Evolutionary conservation across 2,113 vertebrate species (phyloP), one percentile per base, ranked within the genome.

Genomic region (Vireo altiloquus): DNA sequence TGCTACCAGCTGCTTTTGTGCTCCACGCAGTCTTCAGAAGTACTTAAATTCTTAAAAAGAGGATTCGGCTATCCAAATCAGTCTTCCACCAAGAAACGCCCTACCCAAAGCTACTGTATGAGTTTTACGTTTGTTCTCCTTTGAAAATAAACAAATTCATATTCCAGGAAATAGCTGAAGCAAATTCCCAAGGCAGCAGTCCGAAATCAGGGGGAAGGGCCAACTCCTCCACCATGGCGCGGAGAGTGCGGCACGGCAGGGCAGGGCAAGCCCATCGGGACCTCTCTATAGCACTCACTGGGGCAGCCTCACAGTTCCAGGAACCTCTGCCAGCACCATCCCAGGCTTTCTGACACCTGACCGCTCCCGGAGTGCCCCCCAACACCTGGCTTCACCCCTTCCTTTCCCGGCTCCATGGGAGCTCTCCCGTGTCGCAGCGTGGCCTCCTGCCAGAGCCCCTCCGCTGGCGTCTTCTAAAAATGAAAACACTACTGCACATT

Each of bases 101-200:
- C 76, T 83, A 52, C 49, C 27, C 85, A 60, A 86, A 90, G 47
- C 83, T 76, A 71, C 92, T n/a, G 56, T 53, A 14, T 19, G 87
- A 80, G 31, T 77, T 88, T 66, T 82, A 80, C 22, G 9, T 96
- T 94, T 94, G 92, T 95, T 94, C 94, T 94, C 82, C 54, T 94
- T 92, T 71, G 79, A 95, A 96, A 96, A 96, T 71, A 95, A 96
- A 96, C 93, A 96, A 79, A 87, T 64, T 60, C 81, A 15, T 92
- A 79, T 95, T 96, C 82, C 94, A 95, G 93, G 90, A 96, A 97
- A 95, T 92, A 84, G 94, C 90, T 71, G 64, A 46, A 89, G 61
- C 64, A 9, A 92, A 94, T 96, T 97, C 95, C 94, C 93, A 93
- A 83, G 82, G 52, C 88, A 90, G 72, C 75, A 42, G 76, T 44